Percentiles rank a stretch among this genome's conserved stretches.
Evolutionary conservation across 2,113 vertebrate genomes (phyloP).

Genomic region (Stigmatopora argus): DNA sequence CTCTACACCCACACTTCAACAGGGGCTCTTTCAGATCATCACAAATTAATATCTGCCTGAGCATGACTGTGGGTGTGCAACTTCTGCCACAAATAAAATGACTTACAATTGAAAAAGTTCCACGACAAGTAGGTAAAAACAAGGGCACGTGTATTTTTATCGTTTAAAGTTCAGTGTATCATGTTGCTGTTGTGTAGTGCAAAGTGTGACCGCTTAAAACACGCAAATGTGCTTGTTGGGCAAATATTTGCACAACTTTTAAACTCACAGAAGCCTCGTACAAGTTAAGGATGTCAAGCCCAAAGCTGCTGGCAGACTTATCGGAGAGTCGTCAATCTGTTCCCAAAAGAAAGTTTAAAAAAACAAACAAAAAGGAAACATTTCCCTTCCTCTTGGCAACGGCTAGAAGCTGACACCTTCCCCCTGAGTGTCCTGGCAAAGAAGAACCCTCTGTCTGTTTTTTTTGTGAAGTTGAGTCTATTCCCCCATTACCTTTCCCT

Average conservation of each 20-base stretch:
- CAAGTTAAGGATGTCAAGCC: conserved; percentile 15
- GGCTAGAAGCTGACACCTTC: conserved; percentile 47
- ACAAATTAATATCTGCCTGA: conserved; percentile 40
- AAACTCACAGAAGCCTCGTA: conserved; percentile 13
- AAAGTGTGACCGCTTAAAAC: neutral
- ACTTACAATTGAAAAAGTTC: neutral
- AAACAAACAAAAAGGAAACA: conserved; percentile 17
- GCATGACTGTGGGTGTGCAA: conserved; percentile 22
- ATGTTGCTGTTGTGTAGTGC: neutral
- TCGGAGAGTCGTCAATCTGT: conserved; percentile 37
- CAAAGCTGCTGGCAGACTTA: conserved; percentile 39
- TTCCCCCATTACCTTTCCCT: conserved; percentile 38
- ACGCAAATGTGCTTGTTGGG: neutral
- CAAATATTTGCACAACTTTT: conserved; percentile 18
- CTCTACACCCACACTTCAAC: conserved; percentile 50
- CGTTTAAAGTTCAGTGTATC: neutral
- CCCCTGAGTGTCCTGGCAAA: conserved; percentile 57
- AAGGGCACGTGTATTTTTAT: neutral
- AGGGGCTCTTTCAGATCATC: conserved; percentile 37
- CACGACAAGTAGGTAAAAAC: neutral
- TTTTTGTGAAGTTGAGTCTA: conserved; percentile 47
- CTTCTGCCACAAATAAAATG: neutral
- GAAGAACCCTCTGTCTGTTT: conserved; percentile 28
- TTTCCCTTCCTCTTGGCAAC: conserved; percentile 54
- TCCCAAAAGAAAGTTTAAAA: conserved; percentile 15